Base-by-base conservation (phyloP, 2,888 invertebrate genomes). In the Cistogaster globosa region DNA sequence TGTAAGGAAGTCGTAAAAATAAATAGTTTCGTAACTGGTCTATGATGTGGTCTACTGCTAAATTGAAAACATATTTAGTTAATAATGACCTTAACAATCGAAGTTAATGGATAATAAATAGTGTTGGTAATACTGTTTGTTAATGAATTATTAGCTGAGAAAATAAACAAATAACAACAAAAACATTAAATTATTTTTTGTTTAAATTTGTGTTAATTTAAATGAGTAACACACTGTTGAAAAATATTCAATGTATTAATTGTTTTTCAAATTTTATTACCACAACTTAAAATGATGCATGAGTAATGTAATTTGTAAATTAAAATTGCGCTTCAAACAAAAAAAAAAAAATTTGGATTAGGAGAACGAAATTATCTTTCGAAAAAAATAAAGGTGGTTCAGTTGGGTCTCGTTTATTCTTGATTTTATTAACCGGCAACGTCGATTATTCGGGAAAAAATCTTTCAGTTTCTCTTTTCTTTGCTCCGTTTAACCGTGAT, bases 1-100 rank as follows among this genome's bases (percentile, higher is more conserved):
- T 51, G 68, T 51, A 18, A 48, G 48, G 38, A 63, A 51, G 68
- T n/a, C 11, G 32, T 18, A 7, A n/a, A 20, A 60, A 18, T 36
- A 12, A 9, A 36, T 36, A 36, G n/a, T 32, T 60, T 58, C 16
- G 14, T 57, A 58, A 67, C 57, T 67, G 32, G 22, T 8, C 8
- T 38, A 62, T 38, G 22, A n/a, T 48, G 16, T n/a, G 14, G 48
- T 53, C 6, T 32, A 32, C 32, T 7, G 1, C 7, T 5, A 32
- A 32, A 32, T 53, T 22, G 48, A 57, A 58, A 68, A 53, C 18
- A 11, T 53, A 60, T 67, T 74, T 74, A 38, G 36, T 12, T 38
- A 55, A 57, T 57, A 81, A 69, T 57, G 68, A 74, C 80, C 80
- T 81, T 68, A 68, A 75, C 74, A 81, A 60, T 74, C 68, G 75